Evolutionary conservation across 2,797 vertebrate species (phyloP).

Genomic region (Schizopygopsis pylzovi): DNA sequence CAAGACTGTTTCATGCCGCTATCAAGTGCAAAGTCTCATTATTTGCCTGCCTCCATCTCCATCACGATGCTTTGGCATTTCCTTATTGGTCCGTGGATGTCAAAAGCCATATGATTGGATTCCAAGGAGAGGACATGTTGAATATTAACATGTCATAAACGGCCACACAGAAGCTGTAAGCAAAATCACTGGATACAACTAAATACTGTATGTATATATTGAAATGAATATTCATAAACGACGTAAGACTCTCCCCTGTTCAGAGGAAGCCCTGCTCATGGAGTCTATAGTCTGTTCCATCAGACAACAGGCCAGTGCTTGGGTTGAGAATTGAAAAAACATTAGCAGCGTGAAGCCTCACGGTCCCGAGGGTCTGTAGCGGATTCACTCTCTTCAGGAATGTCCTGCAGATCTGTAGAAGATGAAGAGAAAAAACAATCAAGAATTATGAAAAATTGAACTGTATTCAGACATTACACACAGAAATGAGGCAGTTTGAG

Average conservation of each 20-base stretch:
- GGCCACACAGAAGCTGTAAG: slow-evolving; percentile 57
- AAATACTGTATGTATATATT: slow-evolving; percentile 53
- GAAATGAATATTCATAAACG: slow-evolving; percentile 46
- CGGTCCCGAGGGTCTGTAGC: slow-evolving; percentile 69
- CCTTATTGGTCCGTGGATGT: slow-evolving; percentile 57
- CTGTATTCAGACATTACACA: neutral
- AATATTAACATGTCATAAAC: slow-evolving; percentile 50
- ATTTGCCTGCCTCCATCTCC: slow-evolving; percentile 44
- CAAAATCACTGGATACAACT: slow-evolving; percentile 59
- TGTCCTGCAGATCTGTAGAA: slow-evolving; percentile 86
- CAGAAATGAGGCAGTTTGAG: neutral
- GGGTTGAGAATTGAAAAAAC: slow-evolving; percentile 28
- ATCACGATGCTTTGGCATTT: slow-evolving; percentile 57
- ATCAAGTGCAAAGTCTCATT: slow-evolving; percentile 44
- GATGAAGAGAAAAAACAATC: slow-evolving; percentile 54
- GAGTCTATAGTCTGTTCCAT: slow-evolving; percentile 24
- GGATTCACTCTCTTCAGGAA: slow-evolving; percentile 83
- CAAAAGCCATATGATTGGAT: slow-evolving; percentile 47
- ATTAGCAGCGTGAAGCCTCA: slow-evolving; percentile 60
- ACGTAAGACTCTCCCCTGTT: slow-evolving; percentile 44
- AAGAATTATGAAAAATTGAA: neutral
- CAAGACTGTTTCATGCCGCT: slow-evolving; percentile 45
- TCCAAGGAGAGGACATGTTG: slow-evolving; percentile 33
- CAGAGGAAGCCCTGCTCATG: slow-evolving; percentile 52
- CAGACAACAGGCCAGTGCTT: slow-evolving; percentile 25